phyloP scores from a whole-genome alignment of 2,888 invertebrate genomes.

The Metallyticus violacea region DNA sequence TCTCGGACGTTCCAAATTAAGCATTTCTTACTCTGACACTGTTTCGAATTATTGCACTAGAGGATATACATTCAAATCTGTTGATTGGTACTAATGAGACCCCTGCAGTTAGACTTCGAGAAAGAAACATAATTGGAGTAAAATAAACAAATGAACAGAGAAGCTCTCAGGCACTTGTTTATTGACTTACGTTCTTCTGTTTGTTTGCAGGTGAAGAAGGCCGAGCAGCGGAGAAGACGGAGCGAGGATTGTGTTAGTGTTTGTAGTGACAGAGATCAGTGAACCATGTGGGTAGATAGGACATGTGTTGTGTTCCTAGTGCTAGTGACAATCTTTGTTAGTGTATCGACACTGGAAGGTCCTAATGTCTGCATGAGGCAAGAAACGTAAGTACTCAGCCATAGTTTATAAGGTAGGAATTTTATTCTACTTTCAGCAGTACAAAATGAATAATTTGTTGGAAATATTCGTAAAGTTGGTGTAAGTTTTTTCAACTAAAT shows the following conservation, averaged over 20 bases:
- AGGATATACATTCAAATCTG: no score
- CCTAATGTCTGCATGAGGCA: constrained; percentile 77
- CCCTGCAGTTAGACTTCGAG: not conserved
- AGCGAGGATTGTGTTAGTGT: not conserved
- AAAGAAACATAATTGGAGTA: not conserved
- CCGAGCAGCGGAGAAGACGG: not conserved
- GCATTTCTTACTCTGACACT: no score
- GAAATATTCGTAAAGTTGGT: no score
- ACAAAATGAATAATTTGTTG: no score
- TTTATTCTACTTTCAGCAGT: no score
- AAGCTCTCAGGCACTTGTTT: not conserved
- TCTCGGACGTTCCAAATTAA: no score
- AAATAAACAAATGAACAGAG: not conserved
- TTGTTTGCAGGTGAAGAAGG: not conserved
- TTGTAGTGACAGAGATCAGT: not conserved
- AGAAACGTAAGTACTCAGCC: constrained; percentile 70
- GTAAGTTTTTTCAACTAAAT: no score
- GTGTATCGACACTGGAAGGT: constrained; percentile 53
- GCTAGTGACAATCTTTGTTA: not conserved
- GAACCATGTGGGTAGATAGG: not conserved
- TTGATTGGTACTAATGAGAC: no score
- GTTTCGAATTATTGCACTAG: no score
- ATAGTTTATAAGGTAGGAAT: no score
- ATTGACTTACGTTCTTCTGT: not conserved
- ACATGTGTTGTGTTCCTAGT: constrained; percentile 1